Base-by-base conservation (phyloP, 1,140 invertebrate genomes). In the Paralvinella palmiformis region DNA sequence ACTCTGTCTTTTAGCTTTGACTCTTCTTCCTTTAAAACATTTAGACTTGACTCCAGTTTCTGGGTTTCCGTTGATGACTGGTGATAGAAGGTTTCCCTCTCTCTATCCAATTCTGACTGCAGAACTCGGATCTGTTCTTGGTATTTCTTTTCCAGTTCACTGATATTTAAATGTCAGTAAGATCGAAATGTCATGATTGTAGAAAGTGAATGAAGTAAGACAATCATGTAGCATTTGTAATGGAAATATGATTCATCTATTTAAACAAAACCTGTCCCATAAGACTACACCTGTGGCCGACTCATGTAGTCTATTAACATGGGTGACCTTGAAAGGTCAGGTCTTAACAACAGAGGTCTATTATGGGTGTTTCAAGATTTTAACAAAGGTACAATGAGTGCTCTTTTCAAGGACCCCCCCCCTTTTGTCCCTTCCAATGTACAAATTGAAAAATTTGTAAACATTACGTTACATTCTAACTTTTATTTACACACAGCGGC, bases 111-210 rank as follows among this genome's bases (percentile, higher is more conserved):
- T 57, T 90, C 87, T 35, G 83, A 79, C 0, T 88, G 86, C 1
- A 92, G 72, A 36, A 86, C 85, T 63, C 86, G 86, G 1, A 89
- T 75, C 59, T 88, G 85, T 68, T 92, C 90, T 1, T 86, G 78
- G 72, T 92, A 89, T 63, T 88, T 85, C 45, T 86, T 84, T 71
- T 94, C 91, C 2, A 91, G 74, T 56, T 86, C 82, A 53, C 86
- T 29, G 24, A 52, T 29, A 20, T 27, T 13, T 10, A 52, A 52
- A n/a, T n/a, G n/a, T n/a, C n/a, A n/a, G n/a, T n/a, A n/a, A n/a
- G n/a, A n/a, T n/a, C n/a, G n/a, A n/a, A n/a, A n/a, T n/a, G n/a
- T n/a, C n/a, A n/a, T n/a, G n/a, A n/a, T n/a, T n/a, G n/a, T n/a
- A n/a, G n/a, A n/a, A n/a, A n/a, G n/a, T n/a, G n/a, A n/a, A n/a